Conservation (phyloP, 2,113 vertebrate genomes). For the Ammodytes dubius region DNA sequence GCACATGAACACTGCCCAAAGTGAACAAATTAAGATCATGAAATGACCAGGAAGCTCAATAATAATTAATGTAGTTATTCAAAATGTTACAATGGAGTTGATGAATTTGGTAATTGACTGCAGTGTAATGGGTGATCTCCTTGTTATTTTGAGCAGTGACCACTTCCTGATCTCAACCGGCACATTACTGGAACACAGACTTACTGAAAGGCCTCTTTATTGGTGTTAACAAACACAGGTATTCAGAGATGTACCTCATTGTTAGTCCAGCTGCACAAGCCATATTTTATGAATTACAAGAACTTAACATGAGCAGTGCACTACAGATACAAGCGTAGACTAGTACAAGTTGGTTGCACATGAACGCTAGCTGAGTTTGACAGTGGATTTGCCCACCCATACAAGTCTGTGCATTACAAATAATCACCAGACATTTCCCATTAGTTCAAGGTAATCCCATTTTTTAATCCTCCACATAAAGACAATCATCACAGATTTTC, state of each 20-base stretch:
- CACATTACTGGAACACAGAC: constrained; percentile 31
- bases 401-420: constrained; percentile 57
- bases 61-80: neutral
- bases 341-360: constrained; percentile 37
- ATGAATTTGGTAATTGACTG: constrained; percentile 2
- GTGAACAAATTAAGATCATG: neutral
- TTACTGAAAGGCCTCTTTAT: neutral
- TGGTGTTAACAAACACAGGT: constrained; percentile 4
- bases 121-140: constrained; percentile 2
- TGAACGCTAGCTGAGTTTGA: constrained; percentile 42
- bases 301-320: constrained; percentile 33
- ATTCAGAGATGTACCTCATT: constrained; percentile 28
- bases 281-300: constrained; percentile 44
- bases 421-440: constrained; percentile 16
- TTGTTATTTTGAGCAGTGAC: neutral
- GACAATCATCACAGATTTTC: constrained; percentile 16
- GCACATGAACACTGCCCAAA: no score
- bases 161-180: constrained; percentile 18
- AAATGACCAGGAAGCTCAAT: neutral
- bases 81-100: neutral
- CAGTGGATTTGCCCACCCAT: constrained; percentile 61
- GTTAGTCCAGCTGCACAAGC: constrained; percentile 24
- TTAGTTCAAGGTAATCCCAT: constrained; percentile 37
- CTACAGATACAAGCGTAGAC: constrained; percentile 48
- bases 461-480: constrained; percentile 48